phyloP scores from a whole-genome alignment of 2,113 vertebrate species.

The Nothocercus nigrocapillus region DNA sequence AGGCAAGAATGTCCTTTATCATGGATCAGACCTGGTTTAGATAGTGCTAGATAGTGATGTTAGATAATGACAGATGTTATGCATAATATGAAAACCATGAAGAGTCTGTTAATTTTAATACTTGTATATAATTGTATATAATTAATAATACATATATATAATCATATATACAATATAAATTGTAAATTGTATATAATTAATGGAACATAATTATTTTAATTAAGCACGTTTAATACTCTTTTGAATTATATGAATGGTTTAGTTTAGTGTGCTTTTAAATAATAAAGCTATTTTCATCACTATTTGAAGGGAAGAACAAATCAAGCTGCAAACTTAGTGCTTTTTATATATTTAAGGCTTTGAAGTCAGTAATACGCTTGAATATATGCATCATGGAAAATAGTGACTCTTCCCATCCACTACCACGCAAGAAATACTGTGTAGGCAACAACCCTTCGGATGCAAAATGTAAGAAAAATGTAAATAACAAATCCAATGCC shows the following conservation, averaged over 20 bases:
- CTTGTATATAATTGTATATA: neutral
- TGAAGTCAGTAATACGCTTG: neutral
- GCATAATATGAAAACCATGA: neutral
- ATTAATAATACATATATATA: neutral
- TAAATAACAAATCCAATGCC: constrained; percentile 13
- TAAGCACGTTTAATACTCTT: neutral
- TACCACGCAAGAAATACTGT: neutral
- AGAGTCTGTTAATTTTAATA: neutral
- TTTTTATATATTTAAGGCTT: neutral
- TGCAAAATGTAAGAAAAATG: neutral
- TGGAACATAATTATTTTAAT: neutral
- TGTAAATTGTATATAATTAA: neutral
- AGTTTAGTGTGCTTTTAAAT: neutral
- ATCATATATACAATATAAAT: neutral
- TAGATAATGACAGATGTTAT: neutral
- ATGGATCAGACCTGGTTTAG: neutral
- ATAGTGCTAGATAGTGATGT: neutral
- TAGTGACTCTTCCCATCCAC: neutral
- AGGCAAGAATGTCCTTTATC: neutral
- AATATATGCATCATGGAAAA: neutral
- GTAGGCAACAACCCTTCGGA: neutral
- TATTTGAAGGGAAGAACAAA: neutral
- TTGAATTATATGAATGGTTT: neutral
- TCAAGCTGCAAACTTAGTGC: neutral
- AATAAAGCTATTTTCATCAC: neutral